phyloP scores from a whole-genome alignment of 2,888 invertebrate genomes.

The Peribatodes rhomboidaria region DNA sequence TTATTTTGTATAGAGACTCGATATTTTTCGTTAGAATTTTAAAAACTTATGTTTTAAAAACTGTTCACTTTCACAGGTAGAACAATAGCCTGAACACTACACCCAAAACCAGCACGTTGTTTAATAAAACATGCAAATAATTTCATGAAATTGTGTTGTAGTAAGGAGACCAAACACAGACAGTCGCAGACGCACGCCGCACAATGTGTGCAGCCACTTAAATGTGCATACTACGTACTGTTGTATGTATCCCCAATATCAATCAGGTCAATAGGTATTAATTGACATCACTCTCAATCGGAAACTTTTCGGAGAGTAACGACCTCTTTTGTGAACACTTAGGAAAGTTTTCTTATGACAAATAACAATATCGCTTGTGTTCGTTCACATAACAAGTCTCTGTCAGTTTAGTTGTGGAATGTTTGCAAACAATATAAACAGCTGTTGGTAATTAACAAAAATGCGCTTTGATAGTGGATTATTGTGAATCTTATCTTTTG shows the following conservation, averaged over 20 bases:
- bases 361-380: constrained; percentile 4
- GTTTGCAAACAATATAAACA: constrained; percentile 24
- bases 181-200: too few species aligned
- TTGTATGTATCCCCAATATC: neutral
- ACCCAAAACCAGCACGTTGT: too few species aligned
- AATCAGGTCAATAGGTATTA: neutral
- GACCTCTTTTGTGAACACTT: constrained; percentile 5
- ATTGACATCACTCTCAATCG: constrained; percentile 1
- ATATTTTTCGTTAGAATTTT: too few species aligned
- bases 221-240: neutral
- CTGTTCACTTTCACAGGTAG: too few species aligned
- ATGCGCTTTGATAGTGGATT: neutral
- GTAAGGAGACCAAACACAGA: too few species aligned
- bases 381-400: constrained; percentile 3
- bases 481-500: constrained; percentile 15
- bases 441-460: neutral
- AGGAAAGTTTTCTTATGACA: constrained; percentile 13
- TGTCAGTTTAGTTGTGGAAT: constrained; percentile 1
- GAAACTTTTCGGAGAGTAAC: constrained; percentile 9
- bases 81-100: too few species aligned
- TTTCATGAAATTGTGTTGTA: too few species aligned
- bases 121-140: too few species aligned
- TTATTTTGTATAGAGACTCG: too few species aligned
- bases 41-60: too few species aligned
- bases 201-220: too few species aligned